phyloP scores from a whole-genome alignment of 2,113 vertebrate species.

The Tragelaphus imberbis region DNA sequence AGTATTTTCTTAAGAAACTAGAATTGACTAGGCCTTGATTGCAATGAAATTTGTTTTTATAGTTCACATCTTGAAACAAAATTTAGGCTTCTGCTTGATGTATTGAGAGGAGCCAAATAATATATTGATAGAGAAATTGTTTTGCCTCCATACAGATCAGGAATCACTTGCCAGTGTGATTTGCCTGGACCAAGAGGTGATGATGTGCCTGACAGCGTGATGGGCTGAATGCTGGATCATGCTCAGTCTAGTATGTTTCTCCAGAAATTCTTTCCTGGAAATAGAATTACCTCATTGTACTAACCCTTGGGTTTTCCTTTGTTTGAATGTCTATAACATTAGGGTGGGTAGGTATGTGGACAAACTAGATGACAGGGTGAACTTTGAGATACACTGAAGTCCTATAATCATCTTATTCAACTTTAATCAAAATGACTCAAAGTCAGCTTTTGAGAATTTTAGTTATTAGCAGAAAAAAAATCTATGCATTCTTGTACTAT shows the following conservation, averaged over 20 bases:
- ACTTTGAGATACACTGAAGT: not conserved
- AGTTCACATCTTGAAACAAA: constrained; percentile 46
- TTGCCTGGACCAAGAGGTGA: not conserved
- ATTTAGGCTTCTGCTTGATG: not conserved
- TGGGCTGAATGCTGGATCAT: not conserved
- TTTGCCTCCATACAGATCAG: not conserved
- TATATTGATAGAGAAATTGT: not conserved
- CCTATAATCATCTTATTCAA: not conserved
- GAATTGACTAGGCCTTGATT: not conserved
- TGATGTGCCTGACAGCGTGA: not conserved
- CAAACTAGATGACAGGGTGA: not conserved
- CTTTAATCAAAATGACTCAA: not conserved
- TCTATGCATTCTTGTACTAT: not conserved
- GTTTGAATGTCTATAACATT: constrained; percentile 9
- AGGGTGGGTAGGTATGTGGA: not conserved
- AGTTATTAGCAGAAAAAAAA: not conserved
- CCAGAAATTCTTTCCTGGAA: constrained; percentile 48
- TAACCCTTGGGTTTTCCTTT: not conserved
- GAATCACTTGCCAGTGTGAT: not conserved
- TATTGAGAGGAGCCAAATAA: constrained; percentile 35
- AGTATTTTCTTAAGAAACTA: constrained; percentile 27
- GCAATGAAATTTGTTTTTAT: not conserved
- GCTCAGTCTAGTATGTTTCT: not conserved
- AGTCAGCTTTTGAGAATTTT: not conserved
- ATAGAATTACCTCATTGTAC: constrained; percentile 11